Conservation (phyloP, 2,797 vertebrate genomes). For the Acestrorhynchus altus region DNA sequence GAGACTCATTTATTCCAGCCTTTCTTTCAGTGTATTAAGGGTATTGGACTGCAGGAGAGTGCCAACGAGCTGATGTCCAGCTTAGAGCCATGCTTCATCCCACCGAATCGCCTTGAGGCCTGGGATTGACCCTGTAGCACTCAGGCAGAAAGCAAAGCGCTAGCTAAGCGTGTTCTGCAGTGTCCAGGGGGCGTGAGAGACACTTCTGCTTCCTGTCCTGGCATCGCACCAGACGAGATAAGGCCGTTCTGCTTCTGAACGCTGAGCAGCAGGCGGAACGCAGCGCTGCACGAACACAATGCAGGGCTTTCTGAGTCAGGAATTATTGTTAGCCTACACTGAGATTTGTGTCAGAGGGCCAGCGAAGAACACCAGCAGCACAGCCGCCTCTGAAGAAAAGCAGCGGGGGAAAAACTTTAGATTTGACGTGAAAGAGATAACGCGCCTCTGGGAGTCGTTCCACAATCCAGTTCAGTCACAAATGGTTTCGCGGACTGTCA, state of each 20-base stretch:
- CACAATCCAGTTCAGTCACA: constrained; percentile 41
- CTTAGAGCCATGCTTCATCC: background rate
- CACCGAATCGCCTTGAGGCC: background rate
- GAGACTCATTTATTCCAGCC: background rate
- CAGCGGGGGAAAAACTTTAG: constrained; percentile 2
- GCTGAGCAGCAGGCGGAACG: background rate
- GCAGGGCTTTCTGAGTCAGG: constrained; percentile 19
- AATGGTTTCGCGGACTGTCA: constrained; percentile 33
- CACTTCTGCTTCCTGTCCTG: constrained; percentile 62
- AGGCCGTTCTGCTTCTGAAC: constrained; percentile 24
- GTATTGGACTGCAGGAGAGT: background rate
- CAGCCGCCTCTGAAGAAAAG: constrained; percentile 13
- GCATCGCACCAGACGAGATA: constrained; percentile 46
- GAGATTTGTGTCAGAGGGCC: background rate
- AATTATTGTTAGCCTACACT: constrained; percentile 18
- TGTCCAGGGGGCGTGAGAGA: constrained; percentile 44
- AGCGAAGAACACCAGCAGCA: background rate
- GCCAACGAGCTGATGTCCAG: background rate
- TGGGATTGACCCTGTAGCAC: background rate
- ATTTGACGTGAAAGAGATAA: constrained; percentile 24
- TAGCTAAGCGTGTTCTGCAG: constrained; percentile 50
- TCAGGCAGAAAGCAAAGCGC: constrained; percentile 62
- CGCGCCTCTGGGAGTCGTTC: constrained; percentile 29
- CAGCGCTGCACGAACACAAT: constrained; percentile 41
- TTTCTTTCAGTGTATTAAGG: background rate